Evolutionary conservation across 2,797 vertebrate species (phyloP).

Genomic region (Tadarida brasiliensis): DNA sequence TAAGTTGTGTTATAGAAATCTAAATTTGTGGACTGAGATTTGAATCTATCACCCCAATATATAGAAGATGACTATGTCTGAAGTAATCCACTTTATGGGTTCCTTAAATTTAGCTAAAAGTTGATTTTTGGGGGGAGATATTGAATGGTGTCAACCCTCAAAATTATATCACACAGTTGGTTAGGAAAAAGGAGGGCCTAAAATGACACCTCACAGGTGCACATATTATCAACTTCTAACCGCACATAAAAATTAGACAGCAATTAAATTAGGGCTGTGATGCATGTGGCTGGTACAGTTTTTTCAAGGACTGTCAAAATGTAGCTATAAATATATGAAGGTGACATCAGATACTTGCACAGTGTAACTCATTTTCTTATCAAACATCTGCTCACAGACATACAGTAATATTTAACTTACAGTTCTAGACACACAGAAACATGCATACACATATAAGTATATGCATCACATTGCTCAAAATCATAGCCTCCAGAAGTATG

Average conservation of each 20-base stretch:
- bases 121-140: background rate
- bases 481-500: background rate
- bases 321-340: background rate
- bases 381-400: slow-evolving; percentile 64
- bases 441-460: background rate
- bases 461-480: background rate
- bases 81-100: background rate
- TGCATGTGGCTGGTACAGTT: slow-evolving; percentile 59
- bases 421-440: background rate
- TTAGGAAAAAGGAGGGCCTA: slow-evolving; percentile 34
- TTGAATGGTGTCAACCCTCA: background rate
- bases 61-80: background rate
- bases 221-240: slow-evolving; percentile 73
- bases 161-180: slow-evolving; percentile 34
- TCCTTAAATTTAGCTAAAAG: slow-evolving; percentile 57
- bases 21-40: slow-evolving; percentile 22
- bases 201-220: slow-evolving; percentile 65
- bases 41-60: background rate
- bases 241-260: slow-evolving; percentile 75
- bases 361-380: slow-evolving; percentile 73
- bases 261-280: slow-evolving; percentile 75
- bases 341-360: slow-evolving; percentile 50
- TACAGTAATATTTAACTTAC: slow-evolving; percentile 31
- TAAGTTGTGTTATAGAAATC: slow-evolving; percentile 10
- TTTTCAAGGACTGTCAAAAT: slow-evolving; percentile 75